Base-by-base conservation (phyloP, 1,140 invertebrate genomes). In the Venustaconcha ellipsiformis region DNA sequence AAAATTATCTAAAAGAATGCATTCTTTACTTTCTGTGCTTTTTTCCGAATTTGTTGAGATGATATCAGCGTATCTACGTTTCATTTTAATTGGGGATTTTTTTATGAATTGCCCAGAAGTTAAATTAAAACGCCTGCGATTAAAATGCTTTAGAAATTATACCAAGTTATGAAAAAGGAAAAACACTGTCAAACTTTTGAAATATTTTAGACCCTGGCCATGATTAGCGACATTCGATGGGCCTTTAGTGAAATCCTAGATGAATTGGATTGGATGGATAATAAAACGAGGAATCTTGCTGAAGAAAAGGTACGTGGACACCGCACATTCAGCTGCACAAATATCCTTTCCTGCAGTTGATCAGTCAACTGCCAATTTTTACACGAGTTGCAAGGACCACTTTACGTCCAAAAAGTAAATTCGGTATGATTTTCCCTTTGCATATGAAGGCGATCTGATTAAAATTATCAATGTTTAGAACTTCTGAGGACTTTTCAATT, bases 211-310 rank as follows among this genome's bases (percentile, higher is more conserved):
- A 96, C 96, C 1, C 88, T 96, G 71, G 92, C 93, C 17, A 96
- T 98, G 95, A 96, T 96, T 13, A 92, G 92, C 80, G 94, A 95
- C 76, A 93, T 98, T 62, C 93, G 96, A 80, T 90, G 93, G 57
- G 93, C 95, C 13, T 97, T 97, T 84, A 92, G 94, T 23, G 92
- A 94, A 79, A 91, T 95, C 14, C 84, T 97, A 1, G 90, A 92
- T n/a, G 91, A 93, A 67, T 94, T 93, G 0, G 92, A 91, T 20
- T 99, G 97, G 97, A 94, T 99, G 86, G 95, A 97, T 78, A 89
- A 92, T 20, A 92, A 94, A 56, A 97, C 96, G 0, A 95, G 95
- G 81, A 87, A 91, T 55, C 91, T 95, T 60, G 96, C 96, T 4
- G 92, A 92, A 14, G 92, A 94, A 82, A 98, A 99, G 91, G 93